Conservation (phyloP, 2,888 invertebrate species). For the Iphiclides podalirius region DNA sequence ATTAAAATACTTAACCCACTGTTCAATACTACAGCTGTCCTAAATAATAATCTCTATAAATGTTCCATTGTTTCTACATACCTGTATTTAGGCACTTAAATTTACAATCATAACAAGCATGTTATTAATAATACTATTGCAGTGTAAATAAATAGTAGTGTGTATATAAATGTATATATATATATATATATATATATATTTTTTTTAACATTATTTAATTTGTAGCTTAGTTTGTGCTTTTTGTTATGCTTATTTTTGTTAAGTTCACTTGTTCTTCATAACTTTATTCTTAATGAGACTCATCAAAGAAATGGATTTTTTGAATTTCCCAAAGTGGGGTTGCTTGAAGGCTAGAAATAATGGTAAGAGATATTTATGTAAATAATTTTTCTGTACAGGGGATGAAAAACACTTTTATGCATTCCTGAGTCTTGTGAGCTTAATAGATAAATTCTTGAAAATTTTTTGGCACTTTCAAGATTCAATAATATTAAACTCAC, state of each 20-base stretch:
- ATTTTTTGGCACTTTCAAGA: no score
- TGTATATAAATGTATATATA: no score
- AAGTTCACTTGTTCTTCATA: conserved; percentile 55
- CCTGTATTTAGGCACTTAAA: conserved; percentile 66
- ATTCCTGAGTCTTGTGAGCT: no score
- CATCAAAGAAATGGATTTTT: conserved; percentile 74
- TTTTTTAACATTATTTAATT: conserved; percentile 51
- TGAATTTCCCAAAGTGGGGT: conserved; percentile 61
- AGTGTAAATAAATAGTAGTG: conserved; percentile 40
- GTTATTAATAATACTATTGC: conserved; percentile 47
- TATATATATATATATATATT: conserved; percentile 35
- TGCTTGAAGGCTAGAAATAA: conserved; percentile 58
- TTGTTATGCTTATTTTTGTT: conserved; percentile 58
- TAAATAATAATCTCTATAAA: conserved; percentile 34
- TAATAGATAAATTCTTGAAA: no score
- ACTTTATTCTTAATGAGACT: conserved; percentile 38
- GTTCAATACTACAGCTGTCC: conserved; percentile 33
- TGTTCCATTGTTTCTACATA: conserved; percentile 28
- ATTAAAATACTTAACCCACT: conserved; percentile 32
- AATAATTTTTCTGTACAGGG: no score
- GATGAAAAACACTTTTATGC: no score
- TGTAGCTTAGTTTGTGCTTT: conserved; percentile 73
- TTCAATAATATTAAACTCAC: no score
- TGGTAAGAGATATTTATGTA: conserved; percentile 6
- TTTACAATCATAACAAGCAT: conserved; percentile 46